Conservation (phyloP, 2,888 invertebrate genomes). For the Cenopis cana region DNA sequence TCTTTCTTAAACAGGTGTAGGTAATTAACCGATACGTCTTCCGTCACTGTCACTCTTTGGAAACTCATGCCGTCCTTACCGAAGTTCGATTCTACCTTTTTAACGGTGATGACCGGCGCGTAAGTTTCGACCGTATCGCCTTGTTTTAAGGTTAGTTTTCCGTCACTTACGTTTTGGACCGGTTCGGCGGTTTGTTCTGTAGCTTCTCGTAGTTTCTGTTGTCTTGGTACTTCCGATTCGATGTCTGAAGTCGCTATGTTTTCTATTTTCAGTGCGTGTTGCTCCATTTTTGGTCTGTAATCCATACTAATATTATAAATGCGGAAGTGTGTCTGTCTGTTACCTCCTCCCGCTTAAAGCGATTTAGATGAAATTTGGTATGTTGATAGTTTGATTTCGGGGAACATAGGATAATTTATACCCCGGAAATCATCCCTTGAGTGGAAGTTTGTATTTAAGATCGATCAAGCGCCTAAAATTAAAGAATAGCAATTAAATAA, state of each 20-base stretch:
- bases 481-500: too few species aligned
- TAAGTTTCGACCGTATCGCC: slow-evolving; percentile 47
- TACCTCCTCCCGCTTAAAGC: too few species aligned
- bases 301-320: too few species aligned
- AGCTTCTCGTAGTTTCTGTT: slow-evolving; percentile 12
- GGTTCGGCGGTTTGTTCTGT: slow-evolving; percentile 41
- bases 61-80: slow-evolving; percentile 70
- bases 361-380: too few species aligned
- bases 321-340: too few species aligned
- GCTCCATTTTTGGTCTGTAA: slow-evolving; percentile 63
- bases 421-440: too few species aligned
- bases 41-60: slow-evolving; percentile 71
- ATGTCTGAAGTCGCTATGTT: slow-evolving; percentile 58
- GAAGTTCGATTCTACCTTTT: slow-evolving; percentile 65
- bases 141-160: slow-evolving; percentile 43
- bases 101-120: slow-evolving; percentile 69
- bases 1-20: slow-evolving; percentile 74
- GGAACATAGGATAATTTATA: too few species aligned
- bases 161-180: slow-evolving; percentile 28
- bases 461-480: too few species aligned
- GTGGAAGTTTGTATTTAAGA: too few species aligned
- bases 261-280: slow-evolving; percentile 57
- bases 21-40: slow-evolving; percentile 72
- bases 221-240: slow-evolving; percentile 66
- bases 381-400: too few species aligned